Base-by-base conservation (phyloP, 1,140 invertebrate genomes). In the Acromyrmex heyeri region DNA sequence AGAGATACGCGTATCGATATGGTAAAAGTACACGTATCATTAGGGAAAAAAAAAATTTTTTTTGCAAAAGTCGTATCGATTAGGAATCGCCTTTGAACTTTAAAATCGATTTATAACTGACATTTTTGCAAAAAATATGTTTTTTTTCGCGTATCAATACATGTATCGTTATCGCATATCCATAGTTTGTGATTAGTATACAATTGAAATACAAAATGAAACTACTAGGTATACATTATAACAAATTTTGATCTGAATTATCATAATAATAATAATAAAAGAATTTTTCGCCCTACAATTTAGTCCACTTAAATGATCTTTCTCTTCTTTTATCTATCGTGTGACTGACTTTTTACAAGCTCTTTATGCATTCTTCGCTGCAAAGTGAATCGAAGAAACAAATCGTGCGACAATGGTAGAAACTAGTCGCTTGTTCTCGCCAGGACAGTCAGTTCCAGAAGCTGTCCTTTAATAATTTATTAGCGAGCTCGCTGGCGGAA, bases 381-480 rank as follows among this genome's bases (percentile, higher is more conserved):
- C 34, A 69, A 82, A 50, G 53, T 59, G 24, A 61, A 85, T 78
- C 75, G 59, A 44, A 85, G 73, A 65, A 55, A 77, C 44, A 18
- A 85, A 55, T 77, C 59, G 61, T 21, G 30, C 18, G 82, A 64
- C 61, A 75, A 65, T 65, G 34, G 55, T 65, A 87, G 83, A 55
- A 88, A 34, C 89, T 70, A 75, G 73, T 73, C 83, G 88, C 77
- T 79, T 88, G 89, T 94, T 92, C 91, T 86, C 92, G 89, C 89
- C 88, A 92, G 92, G 92, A 93, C 94, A 93, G 94, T 95, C 95
- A 95, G 94, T 93, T 90, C 89, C 95, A 95, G 94, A 91, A 93
- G 92, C 91, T 93, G 94, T 92, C 89, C 94, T 95, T 95, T 95
- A 95, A 95, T 95, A 95, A 95, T 95, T 95, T 95, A 95, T 95